Evolutionary conservation across 2,113 vertebrate genomes (phyloP), one percentile per base, ranked within the genome.

Genomic region (Leucopternis melanops): DNA sequence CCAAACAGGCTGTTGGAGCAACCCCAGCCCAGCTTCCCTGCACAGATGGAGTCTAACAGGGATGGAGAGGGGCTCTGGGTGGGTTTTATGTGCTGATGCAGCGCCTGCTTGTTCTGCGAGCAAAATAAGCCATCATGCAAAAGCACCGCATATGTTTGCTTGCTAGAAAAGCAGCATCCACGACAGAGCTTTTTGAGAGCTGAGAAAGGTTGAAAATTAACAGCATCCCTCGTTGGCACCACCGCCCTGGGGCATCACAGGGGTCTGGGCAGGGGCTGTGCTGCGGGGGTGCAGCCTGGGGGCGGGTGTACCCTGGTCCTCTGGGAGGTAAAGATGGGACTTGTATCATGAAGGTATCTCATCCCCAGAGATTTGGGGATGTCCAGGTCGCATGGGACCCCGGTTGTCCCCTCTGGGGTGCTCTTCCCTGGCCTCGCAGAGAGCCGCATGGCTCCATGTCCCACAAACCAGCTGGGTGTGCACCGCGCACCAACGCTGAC

Each of bases 181-280:
- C 3, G 16, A 10, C 4, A 10, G 81, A 8, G 81, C 42, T 50
- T 45, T 0, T 0, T 0, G 50, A 38, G 34, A 72, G 38, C 12
- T 1, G 9, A 50, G 49, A 23, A 38, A 10, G 17, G 45, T 0
- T 42, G 49, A 42, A 47, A 75, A 66, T 16, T 1, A 11, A 25
- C 36, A 47, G 42, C 13, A 4, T 36, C 57, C 13, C 45, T 19
- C 31, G 5, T 4, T 1, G 2, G 23, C 23, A 36, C 42, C n/a
- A 15, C 7, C 1, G 4, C 12, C 19, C 49, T 1, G 4, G 54
- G 32, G 10, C 34, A 25, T 1, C 0, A 2, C 22, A 2, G 44
- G 1, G 16, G 31, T 1, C 42, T 20, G 38, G 31, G 31, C 27
- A 8, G 19, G 6, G 54, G 54, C 55, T 66, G 45, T 4, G 32